Conservation (phyloP, 2,797 vertebrate genomes). For the Zenarchopterus dispar region DNA sequence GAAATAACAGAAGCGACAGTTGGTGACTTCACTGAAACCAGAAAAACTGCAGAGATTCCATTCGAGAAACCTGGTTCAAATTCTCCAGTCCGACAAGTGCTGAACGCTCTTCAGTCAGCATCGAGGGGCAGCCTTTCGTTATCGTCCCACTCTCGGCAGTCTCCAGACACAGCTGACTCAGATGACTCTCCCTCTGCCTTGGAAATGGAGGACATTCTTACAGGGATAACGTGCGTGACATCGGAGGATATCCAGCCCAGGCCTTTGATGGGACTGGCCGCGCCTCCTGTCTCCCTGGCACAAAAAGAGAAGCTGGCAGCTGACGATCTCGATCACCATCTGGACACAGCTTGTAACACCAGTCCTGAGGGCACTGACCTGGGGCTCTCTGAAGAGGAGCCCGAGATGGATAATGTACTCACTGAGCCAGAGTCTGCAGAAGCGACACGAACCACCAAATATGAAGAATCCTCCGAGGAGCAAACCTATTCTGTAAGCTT, state of each 20-base stretch:
- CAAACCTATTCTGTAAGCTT: slow-evolving; percentile 92
- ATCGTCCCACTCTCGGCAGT: slow-evolving; percentile 72
- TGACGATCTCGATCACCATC: slow-evolving; percentile 81
- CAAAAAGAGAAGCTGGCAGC: slow-evolving; percentile 64
- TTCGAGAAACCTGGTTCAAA: slow-evolving; percentile 69
- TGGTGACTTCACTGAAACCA: slow-evolving; percentile 53
- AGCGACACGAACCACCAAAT: slow-evolving; percentile 73
- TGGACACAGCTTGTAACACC: slow-evolving; percentile 82
- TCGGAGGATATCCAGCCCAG: slow-evolving; percentile 64
- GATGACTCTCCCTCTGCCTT: slow-evolving; percentile 86
- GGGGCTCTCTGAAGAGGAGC: slow-evolving; percentile 90
- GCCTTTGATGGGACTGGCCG: slow-evolving; percentile 67
- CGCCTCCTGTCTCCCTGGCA: slow-evolving; percentile 64
- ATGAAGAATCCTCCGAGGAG: slow-evolving; percentile 80
- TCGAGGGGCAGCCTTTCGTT: slow-evolving; percentile 71
- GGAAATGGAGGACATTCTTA: slow-evolving; percentile 87
- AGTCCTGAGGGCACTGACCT: slow-evolving; percentile 88
- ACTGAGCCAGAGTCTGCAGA: slow-evolving; percentile 83
- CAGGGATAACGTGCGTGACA: slow-evolving; percentile 77
- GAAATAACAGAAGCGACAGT: slow-evolving; percentile 33
- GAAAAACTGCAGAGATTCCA: slow-evolving; percentile 57
- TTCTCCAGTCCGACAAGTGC: slow-evolving; percentile 75
- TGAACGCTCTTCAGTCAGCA: slow-evolving; percentile 77
- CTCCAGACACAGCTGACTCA: slow-evolving; percentile 81
- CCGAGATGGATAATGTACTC: slow-evolving; percentile 92